These are phyloP conservation scores for Caenorhabditis zanzibari DNA, from an alignment of 2,888 invertebrate genomes.

Conservation along the genomic window DNA sequence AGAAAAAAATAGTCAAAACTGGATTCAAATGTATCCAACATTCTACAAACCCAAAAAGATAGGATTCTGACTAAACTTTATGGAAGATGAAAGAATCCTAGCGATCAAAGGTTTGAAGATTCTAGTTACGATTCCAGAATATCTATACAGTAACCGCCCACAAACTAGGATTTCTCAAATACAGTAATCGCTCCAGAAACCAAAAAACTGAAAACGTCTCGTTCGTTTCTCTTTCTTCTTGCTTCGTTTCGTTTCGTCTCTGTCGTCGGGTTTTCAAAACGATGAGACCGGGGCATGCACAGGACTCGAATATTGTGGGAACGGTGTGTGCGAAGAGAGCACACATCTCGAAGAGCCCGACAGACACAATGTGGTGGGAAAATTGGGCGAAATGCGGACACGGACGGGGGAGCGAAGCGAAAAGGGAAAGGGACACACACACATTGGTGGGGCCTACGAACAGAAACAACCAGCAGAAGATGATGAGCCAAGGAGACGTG, in stretches of 20 bases:
- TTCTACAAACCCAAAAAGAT: too few species aligned
- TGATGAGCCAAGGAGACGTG: constrained; percentile 1
- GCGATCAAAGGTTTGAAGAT: too few species aligned
- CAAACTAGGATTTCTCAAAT: too few species aligned
- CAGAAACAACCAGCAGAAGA: constrained; percentile 5
- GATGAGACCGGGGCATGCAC: constrained; percentile 53
- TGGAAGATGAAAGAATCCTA: too few species aligned
- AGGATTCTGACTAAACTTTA: too few species aligned
- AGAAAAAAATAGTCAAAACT: too few species aligned
- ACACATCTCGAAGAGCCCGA: constrained; percentile 23
- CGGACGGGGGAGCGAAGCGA: constrained; percentile 27
- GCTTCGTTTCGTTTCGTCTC: background rate
- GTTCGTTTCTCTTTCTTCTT: background rate
- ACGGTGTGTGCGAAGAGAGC: constrained; percentile 55
- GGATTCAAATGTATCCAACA: too few species aligned
- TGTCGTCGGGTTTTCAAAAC: constrained; percentile 24
- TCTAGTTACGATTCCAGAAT: background rate
- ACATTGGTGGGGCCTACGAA: background rate
- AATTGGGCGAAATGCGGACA: constrained; percentile 47
- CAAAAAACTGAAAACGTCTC: background rate
- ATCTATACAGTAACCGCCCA: background rate
- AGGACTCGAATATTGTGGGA: constrained; percentile 66
- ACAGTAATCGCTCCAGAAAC: background rate
- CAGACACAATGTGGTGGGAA: constrained; percentile 65
- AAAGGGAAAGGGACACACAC: background rate